phyloP scores from a whole-genome alignment of 1,140 invertebrate species.

The Drosophila grimshawi region DNA sequence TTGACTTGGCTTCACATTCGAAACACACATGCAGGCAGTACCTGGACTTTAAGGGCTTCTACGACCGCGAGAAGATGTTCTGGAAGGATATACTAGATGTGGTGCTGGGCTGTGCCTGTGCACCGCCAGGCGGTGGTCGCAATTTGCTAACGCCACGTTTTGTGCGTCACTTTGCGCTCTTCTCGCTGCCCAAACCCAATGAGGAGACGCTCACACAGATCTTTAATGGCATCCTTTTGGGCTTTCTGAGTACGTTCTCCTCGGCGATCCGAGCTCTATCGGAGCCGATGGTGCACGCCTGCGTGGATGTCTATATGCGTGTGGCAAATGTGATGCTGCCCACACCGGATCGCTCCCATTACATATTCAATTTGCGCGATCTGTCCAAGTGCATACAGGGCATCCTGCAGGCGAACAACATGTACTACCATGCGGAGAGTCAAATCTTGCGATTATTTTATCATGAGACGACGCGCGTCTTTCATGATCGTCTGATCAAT shows the following conservation, averaged over 20 bases:
- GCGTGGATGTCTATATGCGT: constrained; percentile 92
- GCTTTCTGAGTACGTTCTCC: constrained; percentile 91
- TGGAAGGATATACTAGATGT: constrained; percentile 95
- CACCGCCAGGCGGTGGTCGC: constrained; percentile 94
- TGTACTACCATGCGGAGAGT: constrained; percentile 79
- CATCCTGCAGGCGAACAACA: constrained; percentile 89
- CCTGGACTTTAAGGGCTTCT: constrained; percentile 92
- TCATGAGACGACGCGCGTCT: constrained; percentile 95
- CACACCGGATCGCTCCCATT: constrained; percentile 95
- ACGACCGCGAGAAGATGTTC: constrained; percentile 93
- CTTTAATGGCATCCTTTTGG: constrained; percentile 87
- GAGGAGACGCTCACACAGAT: constrained; percentile 92
- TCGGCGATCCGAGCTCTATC: constrained; percentile 89
- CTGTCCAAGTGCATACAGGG: constrained; percentile 96
- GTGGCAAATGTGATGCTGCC: constrained; percentile 92
- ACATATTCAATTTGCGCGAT: constrained; percentile 95
- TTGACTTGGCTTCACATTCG: neutral
- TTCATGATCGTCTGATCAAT: constrained; percentile 95
- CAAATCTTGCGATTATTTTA: constrained; percentile 89
- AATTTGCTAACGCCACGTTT: constrained; percentile 94
- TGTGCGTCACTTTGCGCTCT: constrained; percentile 93
- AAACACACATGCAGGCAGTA: constrained; percentile 87
- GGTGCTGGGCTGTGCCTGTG: constrained; percentile 92
- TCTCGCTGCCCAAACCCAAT: constrained; percentile 90
- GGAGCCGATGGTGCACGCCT: constrained; percentile 90